Evolutionary conservation across 2,113 vertebrate genomes (phyloP).

Genomic region (Psilopogon haemacephalus): DNA sequence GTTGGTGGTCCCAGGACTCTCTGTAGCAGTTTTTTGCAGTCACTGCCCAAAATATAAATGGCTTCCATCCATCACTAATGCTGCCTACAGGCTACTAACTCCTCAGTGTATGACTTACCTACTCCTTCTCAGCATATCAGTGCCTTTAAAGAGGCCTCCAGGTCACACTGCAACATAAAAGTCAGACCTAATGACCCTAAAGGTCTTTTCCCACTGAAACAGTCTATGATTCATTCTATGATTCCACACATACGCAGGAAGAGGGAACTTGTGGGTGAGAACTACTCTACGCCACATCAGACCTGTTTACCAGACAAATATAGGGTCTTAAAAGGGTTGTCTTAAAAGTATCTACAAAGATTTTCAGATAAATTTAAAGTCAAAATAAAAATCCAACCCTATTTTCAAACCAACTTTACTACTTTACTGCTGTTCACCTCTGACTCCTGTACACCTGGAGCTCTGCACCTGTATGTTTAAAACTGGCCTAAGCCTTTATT

Average conservation of each 20-base stretch:
- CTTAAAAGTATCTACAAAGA: background rate
- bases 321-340: no score
- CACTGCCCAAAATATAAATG: background rate
- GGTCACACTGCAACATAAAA: rapidly evolving
- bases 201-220: no score
- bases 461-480: background rate
- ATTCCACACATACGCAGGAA: background rate
- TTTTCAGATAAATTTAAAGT: background rate
- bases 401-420: background rate
- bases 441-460: background rate
- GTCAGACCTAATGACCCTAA: no score
- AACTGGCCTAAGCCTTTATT: background rate
- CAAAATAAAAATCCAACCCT: background rate
- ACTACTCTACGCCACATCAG: background rate
- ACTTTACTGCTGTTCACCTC: background rate
- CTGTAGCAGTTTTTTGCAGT: background rate
- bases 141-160: background rate
- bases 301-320: background rate
- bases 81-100: background rate
- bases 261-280: background rate
- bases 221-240: no score
- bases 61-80: background rate
- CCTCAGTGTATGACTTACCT: rapidly evolving
- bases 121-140: background rate
- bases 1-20: background rate